Percentiles rank a stretch among this genome's conserved stretches.
Conservation (phyloP, 1,140 invertebrate genomes). For the Melanaphis sacchari region DNA sequence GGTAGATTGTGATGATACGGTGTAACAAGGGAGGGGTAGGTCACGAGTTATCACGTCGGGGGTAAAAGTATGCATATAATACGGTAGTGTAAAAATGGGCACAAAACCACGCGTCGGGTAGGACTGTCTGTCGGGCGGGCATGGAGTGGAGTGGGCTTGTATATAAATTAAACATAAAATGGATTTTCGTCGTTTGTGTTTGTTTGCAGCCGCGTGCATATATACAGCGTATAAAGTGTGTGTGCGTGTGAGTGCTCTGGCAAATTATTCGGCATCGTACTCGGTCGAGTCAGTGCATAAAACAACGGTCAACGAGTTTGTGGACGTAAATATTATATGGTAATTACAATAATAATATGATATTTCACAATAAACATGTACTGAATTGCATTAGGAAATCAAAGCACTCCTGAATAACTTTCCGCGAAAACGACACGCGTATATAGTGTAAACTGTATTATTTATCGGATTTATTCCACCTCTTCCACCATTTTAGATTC, state of each 20-base stretch:
- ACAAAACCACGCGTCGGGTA: not conserved
- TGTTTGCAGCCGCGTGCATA: not conserved
- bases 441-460: too few species aligned
- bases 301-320: not conserved
- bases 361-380: not conserved
- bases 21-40: not conserved
- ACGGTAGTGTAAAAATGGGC: not conserved
- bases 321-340: not conserved
- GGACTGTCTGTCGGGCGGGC: too few species aligned
- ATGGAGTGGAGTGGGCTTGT: not conserved
- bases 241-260: not conserved
- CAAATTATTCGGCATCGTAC: not conserved
- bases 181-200: constrained; percentile 4
- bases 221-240: not conserved
- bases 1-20: not conserved
- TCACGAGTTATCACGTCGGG: not conserved
- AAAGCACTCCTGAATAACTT: too few species aligned
- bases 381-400: not conserved
- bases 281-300: not conserved
- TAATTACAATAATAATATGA: not conserved
- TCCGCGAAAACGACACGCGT: too few species aligned
- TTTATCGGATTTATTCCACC: too few species aligned
- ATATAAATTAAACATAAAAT: constrained; percentile 16
- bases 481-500: too few species aligned
- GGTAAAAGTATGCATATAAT: not conserved